These are phyloP conservation scores for Tragelaphus eurycerus DNA, from an alignment of 2,797 vertebrate species.

Conservation along the genomic window DNA sequence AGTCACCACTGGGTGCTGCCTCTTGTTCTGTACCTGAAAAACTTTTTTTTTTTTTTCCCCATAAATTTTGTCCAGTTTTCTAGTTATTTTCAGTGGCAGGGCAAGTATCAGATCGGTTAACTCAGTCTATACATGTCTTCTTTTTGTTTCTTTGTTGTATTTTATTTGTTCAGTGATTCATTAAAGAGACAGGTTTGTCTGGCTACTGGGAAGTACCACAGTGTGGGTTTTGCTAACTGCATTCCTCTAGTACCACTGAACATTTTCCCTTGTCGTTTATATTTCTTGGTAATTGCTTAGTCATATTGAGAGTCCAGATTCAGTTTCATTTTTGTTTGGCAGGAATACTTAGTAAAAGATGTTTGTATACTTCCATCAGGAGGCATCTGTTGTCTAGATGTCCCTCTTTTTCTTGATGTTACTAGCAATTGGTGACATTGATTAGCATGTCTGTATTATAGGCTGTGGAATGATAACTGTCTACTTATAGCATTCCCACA, in stretches of 20 bases:
- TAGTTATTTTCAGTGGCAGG: neutral
- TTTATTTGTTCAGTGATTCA: neutral
- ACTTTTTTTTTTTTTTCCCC: neutral
- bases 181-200: neutral
- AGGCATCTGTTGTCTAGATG: neutral
- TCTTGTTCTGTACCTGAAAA: neutral
- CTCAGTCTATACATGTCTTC: neutral
- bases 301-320: neutral
- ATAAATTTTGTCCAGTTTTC: neutral
- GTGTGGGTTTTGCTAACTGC: neutral
- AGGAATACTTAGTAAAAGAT: neutral
- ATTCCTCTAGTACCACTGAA: neutral
- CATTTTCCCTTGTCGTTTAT: neutral
- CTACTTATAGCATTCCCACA: neutral
- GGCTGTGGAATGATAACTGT: neutral
- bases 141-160: neutral
- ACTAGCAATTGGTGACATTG: neutral
- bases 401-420: neutral
- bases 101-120: neutral
- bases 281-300: neutral
- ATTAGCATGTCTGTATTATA: neutral
- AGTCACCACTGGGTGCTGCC: neutral
- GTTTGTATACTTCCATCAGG: neutral
- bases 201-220: neutral
- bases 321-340: neutral